Evolutionary conservation across 2,113 vertebrate genomes (phyloP).

Genomic region (Lampris incognitus): DNA sequence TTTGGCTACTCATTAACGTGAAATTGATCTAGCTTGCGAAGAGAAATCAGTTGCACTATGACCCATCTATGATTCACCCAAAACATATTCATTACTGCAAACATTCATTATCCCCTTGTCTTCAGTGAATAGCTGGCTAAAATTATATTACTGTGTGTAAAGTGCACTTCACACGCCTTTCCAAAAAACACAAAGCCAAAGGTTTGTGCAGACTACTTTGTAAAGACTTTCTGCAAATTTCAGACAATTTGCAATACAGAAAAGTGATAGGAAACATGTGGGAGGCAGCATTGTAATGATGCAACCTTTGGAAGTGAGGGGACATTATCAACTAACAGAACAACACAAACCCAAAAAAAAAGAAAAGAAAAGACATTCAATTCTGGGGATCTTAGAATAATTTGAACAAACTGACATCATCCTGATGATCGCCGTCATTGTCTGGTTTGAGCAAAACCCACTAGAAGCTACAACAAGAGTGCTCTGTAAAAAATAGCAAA

Average conservation of each 20-base stretch:
- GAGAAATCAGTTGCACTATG: conserved; percentile 55
- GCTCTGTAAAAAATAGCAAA: no score
- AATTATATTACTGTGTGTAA: not conserved
- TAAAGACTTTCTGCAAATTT: not conserved
- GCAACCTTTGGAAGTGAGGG: no score
- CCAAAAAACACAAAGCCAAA: not conserved
- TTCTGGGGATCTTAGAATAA: no score
- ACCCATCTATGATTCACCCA: conserved; percentile 43
- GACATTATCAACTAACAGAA: no score
- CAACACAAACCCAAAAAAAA: no score
- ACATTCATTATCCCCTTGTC: conserved; percentile 43
- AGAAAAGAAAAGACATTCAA: no score
- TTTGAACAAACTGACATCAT: no score
- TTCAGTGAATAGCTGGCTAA: not conserved
- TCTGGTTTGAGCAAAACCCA: no score
- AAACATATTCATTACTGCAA: conserved; percentile 46
- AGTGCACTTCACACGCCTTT: not conserved
- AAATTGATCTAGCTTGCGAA: conserved; percentile 14
- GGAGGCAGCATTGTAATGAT: no score
- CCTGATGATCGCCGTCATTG: no score
- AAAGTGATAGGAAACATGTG: no score
- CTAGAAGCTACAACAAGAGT: no score
- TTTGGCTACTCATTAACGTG: conserved; percentile 54
- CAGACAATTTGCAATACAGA: not conserved
- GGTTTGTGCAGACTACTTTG: not conserved